Evolutionary conservation across 1,140 invertebrate genomes (phyloP).

Genomic region (Venturia canescens): DNA sequence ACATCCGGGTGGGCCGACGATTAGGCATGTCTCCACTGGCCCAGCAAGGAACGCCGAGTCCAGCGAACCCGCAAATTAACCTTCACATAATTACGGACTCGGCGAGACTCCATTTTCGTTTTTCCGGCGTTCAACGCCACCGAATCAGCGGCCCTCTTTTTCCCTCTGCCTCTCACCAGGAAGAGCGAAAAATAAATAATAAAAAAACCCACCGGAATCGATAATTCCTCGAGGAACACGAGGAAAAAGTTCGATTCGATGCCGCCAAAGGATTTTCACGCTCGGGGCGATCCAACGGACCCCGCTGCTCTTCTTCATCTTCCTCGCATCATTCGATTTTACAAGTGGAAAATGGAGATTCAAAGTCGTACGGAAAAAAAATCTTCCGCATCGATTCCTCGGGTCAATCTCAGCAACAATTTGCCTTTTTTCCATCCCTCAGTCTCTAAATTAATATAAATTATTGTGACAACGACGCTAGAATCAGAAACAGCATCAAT

Average conservation of each 20-base stretch:
- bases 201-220: neutral
- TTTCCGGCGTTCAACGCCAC: neutral
- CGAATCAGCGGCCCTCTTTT: neutral
- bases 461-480: no score
- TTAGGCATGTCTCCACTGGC: slow-evolving; percentile 11
- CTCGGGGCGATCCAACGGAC: neutral
- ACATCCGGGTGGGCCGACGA: slow-evolving; percentile 28
- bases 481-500: no score
- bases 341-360: no score
- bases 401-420: no score
- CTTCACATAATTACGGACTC: slow-evolving; percentile 15
- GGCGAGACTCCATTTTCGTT: slow-evolving; percentile 16
- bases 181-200: no score
- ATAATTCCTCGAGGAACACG: neutral
- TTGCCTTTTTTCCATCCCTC: no score
- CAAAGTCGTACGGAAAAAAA: no score
- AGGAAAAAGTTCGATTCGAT: slow-evolving; percentile 15
- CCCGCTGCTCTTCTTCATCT: neutral
- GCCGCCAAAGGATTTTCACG: slow-evolving; percentile 34
- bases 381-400: no score
- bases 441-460: no score
- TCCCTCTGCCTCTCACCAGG: no score
- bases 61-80: slow-evolving; percentile 22
- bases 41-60: neutral
- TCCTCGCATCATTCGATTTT: no score